Base-by-base conservation (phyloP, 2,888 invertebrate species). In the Galerucella pusilla region DNA sequence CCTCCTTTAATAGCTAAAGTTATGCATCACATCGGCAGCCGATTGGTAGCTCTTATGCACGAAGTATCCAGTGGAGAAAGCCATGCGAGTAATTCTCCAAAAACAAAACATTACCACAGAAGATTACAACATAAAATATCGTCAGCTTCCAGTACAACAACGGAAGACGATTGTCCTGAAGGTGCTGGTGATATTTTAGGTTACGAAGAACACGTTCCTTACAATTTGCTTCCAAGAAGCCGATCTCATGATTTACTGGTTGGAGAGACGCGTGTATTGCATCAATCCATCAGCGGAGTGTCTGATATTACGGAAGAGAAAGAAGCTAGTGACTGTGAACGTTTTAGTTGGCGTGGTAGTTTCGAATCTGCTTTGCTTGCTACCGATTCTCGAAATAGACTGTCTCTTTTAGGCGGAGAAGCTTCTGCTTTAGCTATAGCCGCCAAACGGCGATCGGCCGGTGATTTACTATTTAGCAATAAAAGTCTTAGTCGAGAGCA, bases 331-430 rank as follows among this genome's bases (percentile, higher is more conserved):
- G 96, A 96, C 85, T 93, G 95, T 89, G 96, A 96, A 86, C 90
- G 96, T 80, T 96, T 96, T 88, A 95, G 95, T 84, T 96, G 96
- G 96, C 91, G 96, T 77, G 96, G 96, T 80, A 96, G 96, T 88
- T 96, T 96, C 87, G 96, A 96, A 86, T 96, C 96, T n/a, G 95
- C 96, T 60, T 89, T 96, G 74, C 91, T 96, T 88, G 96, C 96
- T 12, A 94, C 95, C 2, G 96, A 96, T 87, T 96, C 95, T 10
- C 90, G 96, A 80, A 95, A 94, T 59, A 94, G 94, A 81, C 87
- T 95, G 74, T 91, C 92, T 63, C 87, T 92, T 64, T 85, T 93
- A 46, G 92, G 92, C 45, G 91, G 91, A 73, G 92, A 92, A 82
- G 88, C 87, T 67, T 91, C 91, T 78, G 92, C 92, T 64, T 88